Evolutionary conservation across 2,113 vertebrate genomes (phyloP).

Genomic region (Oreochromis niloticus): DNA sequence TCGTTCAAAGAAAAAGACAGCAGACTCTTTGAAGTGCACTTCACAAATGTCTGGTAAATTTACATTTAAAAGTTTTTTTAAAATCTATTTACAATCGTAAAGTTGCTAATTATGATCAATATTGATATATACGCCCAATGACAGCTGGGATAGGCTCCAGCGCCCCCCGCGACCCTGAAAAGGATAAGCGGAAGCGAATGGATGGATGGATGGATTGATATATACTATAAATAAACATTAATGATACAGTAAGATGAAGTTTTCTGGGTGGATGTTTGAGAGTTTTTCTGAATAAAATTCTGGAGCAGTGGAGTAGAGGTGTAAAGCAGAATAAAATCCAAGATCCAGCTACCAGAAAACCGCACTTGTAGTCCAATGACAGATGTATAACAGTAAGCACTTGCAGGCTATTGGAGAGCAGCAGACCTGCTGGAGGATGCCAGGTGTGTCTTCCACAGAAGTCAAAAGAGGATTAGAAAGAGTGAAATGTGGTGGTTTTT

Average conservation of each 20-base stretch:
- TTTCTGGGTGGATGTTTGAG: not conserved
- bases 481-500: not conserved
- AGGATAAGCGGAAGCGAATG: too few relatives aligned
- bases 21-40: rapidly evolving
- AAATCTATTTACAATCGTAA: rapidly evolving
- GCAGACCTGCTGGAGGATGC: not conserved
- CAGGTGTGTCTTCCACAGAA: not conserved
- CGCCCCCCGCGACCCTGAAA: too few relatives aligned
- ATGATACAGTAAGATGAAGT: not conserved
- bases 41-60: not conserved
- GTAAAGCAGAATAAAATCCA: not conserved
- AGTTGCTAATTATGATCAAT: not conserved
- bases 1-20: not conserved
- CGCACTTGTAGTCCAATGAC: not conserved
- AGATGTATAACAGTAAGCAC: not conserved
- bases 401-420: not conserved
- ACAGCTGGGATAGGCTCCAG: too few relatives aligned
- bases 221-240: not conserved
- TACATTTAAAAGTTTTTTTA: not conserved
- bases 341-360: not conserved
- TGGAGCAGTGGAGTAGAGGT: not conserved
- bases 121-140: not conserved
- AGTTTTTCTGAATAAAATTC: not conserved
- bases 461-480: slow-evolving; percentile 6
- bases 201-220: not conserved